Evolutionary conservation across 2,113 vertebrate genomes (phyloP).

Genomic region (Rhinoptilus africanus): DNA sequence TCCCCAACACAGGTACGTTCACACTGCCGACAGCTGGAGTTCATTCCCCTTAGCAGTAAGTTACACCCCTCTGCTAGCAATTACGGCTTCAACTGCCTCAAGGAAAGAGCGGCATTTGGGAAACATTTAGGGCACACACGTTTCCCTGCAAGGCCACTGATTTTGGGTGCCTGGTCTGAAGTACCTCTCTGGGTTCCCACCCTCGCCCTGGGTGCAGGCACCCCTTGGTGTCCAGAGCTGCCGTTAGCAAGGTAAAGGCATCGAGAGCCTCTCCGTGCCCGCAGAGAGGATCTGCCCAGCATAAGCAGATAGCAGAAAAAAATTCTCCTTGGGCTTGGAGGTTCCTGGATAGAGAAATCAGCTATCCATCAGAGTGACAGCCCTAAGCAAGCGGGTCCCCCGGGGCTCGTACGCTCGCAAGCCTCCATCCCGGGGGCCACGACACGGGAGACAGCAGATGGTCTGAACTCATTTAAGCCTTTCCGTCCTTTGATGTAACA

Average conservation of each 20-base stretch:
- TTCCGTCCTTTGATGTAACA: constrained; percentile 37
- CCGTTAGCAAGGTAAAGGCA: neutral
- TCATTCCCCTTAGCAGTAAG: neutral
- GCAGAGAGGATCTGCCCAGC: neutral
- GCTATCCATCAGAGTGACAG: constrained; percentile 9
- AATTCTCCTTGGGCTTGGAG: neutral
- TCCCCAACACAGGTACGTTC: neutral
- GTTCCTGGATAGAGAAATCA: constrained; percentile 20
- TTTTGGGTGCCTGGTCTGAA: neutral
- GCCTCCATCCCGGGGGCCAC: neutral
- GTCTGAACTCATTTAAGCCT: constrained; percentile 28
- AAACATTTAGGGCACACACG: neutral
- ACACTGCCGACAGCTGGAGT: neutral
- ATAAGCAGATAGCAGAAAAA: neutral
- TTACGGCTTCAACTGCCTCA: neutral
- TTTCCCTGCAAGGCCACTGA: neutral
- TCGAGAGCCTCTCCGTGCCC: fast-evolving
- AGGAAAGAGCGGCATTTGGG: neutral
- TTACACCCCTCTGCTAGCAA: neutral
- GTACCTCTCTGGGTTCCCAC: neutral
- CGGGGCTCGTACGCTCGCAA: neutral
- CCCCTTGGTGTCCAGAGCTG: fast-evolving
- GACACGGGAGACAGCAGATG: constrained; percentile 33
- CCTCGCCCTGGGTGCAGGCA: neutral
- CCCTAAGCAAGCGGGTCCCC: neutral